Evolutionary conservation across 2,888 invertebrate genomes (phyloP).

Genomic region (Rhimphoctona megacephalus): DNA sequence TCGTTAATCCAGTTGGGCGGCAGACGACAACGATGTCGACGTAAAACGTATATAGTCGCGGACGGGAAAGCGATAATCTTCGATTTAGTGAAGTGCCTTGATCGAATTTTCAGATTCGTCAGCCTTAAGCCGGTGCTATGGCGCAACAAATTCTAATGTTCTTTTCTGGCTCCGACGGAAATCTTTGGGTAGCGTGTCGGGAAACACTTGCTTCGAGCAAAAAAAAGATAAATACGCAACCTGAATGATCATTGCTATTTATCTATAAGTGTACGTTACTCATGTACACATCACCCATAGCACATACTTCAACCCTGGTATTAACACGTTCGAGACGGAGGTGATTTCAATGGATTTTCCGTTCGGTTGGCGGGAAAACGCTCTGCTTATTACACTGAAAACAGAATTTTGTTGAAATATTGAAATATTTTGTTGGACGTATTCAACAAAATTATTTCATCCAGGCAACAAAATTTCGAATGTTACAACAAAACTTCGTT

Average conservation of each 20-base stretch:
- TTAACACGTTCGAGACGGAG: no score
- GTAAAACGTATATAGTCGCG: slow-evolving; percentile 46
- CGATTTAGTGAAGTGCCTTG: slow-evolving; percentile 66
- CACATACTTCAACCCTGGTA: not conserved
- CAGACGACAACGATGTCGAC: slow-evolving; percentile 46
- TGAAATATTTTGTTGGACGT: no score
- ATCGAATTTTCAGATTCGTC: slow-evolving; percentile 63
- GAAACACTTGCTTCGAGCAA: slow-evolving; percentile 28
- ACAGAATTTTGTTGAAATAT: no score
- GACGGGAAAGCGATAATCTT: slow-evolving; percentile 67
- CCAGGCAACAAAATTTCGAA: no score
- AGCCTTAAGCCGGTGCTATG: not conserved
- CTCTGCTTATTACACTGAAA: no score
- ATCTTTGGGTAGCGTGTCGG: slow-evolving; percentile 32
- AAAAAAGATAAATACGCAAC: not conserved
- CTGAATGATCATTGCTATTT: not conserved
- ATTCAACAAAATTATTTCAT: no score
- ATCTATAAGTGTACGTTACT: not conserved
- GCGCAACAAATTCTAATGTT: slow-evolving; percentile 19
- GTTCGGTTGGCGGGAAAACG: no score
- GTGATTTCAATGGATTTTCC: no score
- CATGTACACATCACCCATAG: not conserved
- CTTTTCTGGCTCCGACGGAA: slow-evolving; percentile 21
- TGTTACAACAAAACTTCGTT: no score
- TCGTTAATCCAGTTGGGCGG: slow-evolving; percentile 40